Evolutionary conservation across 2,888 invertebrate species (phyloP).

Genomic region (Flexamia atlantica): DNA sequence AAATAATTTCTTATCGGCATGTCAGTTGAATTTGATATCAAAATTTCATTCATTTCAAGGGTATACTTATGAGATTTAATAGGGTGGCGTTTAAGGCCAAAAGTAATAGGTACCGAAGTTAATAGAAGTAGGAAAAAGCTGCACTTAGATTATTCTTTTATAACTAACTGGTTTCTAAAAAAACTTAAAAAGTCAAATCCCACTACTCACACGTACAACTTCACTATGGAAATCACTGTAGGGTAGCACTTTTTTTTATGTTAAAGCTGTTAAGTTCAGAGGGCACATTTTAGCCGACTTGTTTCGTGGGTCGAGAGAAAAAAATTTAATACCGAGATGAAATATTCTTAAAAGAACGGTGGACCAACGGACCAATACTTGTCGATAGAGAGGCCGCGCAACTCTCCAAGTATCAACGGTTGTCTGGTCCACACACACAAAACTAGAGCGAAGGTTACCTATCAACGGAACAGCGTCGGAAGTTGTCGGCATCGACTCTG

Average conservation of each 20-base stretch:
- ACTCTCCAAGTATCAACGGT: conserved; percentile 61
- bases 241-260: too few relatives aligned
- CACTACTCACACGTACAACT: neutral
- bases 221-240: neutral
- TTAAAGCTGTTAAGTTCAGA: neutral
- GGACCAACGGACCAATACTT: conserved; percentile 8
- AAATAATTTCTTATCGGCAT: too few relatives aligned
- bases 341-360: neutral
- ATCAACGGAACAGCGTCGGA: conserved; percentile 79
- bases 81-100: too few relatives aligned
- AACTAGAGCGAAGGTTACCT: conserved; percentile 47
- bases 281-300: neutral
- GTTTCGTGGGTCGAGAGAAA: too few relatives aligned
- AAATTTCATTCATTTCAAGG: too few relatives aligned
- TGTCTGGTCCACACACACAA: conserved; percentile 75
- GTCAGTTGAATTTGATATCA: too few relatives aligned
- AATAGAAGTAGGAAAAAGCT: too few relatives aligned
- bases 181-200: neutral
- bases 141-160: too few relatives aligned
- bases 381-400: neutral
- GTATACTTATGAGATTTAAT: too few relatives aligned
- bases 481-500: conserved; percentile 93
- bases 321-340: too few relatives aligned
- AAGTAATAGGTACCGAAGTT: too few relatives aligned
- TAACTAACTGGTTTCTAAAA: too few relatives aligned